Evolutionary conservation across 1,140 invertebrate genomes (phyloP), one percentile per base, ranked within the genome.

Genomic region (Tetragnatha versicolor): DNA sequence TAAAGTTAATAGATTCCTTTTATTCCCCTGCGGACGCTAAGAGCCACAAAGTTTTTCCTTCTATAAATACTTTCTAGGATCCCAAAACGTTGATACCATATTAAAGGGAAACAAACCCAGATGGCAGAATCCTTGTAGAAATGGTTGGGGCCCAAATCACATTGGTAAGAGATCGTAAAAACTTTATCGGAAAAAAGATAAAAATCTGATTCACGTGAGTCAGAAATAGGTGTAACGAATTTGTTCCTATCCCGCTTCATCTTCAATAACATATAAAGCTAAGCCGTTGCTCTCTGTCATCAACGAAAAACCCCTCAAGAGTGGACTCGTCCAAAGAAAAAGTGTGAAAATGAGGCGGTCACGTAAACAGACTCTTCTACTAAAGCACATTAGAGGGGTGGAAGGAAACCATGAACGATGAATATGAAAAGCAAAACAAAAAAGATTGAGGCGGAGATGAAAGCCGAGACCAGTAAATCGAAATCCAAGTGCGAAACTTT

Each of bases 211-310:
- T 69, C 66, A 22, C 47, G 33, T 53, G 53, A 69, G 53, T 33
- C 42, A 49, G 66, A 69, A 69, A 69, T 69, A 45, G 66, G 66
- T 69, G 66, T 53, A 49, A 69, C 66, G 42, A 53, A 53, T 69
- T 69, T 53, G 47, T 53, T 69, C 37, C 47, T 53, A 29, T 69
- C 49, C 42, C 39, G 42, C 22, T 72, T 58, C 47, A 58, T 72
- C 68, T 39, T 72, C 47, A 72, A 72, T 72, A 72, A 72, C 68
- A 53, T 37, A 72, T 72, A 58, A 72, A 58, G 42, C 68, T 72
- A 72, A 72, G 68, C 68, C 47, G 35, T 20, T 22, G 49, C 17
- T 14, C 51, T 39, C 6, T 31, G 66, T 70, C 47, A 39, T 70
- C 29, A 70, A 51, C 31, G 31, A 51, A 55, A 37, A 17, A 17